phyloP scores from a whole-genome alignment of 2,888 invertebrate species.

The Aplocera efformata region DNA sequence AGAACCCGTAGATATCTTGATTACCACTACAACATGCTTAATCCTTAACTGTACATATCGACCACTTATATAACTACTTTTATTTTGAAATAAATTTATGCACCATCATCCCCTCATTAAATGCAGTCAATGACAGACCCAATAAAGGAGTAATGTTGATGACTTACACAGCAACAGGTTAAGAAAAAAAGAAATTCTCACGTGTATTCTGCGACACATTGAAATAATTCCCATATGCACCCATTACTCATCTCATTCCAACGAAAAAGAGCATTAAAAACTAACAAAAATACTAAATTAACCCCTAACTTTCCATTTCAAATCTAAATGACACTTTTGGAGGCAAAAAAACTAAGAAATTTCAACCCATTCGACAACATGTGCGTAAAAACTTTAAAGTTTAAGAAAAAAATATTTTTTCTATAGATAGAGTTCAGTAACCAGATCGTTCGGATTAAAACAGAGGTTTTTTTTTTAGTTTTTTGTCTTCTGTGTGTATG shows the following conservation, averaged over 20 bases:
- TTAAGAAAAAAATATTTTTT: constrained; percentile 44
- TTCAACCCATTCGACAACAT: constrained; percentile 73
- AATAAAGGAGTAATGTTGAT: too few species aligned
- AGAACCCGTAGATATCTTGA: too few species aligned
- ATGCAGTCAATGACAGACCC: too few species aligned
- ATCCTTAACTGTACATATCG: too few species aligned
- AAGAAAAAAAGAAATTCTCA: constrained; percentile 57
- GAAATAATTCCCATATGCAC: constrained; percentile 64
- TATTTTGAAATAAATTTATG: too few species aligned
- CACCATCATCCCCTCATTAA: too few species aligned
- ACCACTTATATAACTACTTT: too few species aligned
- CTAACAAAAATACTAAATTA: constrained; percentile 64
- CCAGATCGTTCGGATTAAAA: constrained; percentile 70
- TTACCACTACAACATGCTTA: too few species aligned
- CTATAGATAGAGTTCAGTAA: constrained; percentile 63
- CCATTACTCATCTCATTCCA: constrained; percentile 63
- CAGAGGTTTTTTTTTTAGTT: constrained; percentile 65
- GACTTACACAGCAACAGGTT: constrained; percentile 10
- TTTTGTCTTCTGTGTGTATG: constrained; percentile 66
- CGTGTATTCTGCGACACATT: constrained; percentile 61
- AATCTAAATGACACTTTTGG: constrained; percentile 69
- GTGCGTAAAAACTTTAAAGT: constrained; percentile 36
- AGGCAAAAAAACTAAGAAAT: constrained; percentile 31
- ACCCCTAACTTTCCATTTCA: constrained; percentile 72
- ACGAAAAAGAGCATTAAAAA: constrained; percentile 39